Conservation (phyloP, 2,888 invertebrate genomes). For the Folsomia manolachei region DNA sequence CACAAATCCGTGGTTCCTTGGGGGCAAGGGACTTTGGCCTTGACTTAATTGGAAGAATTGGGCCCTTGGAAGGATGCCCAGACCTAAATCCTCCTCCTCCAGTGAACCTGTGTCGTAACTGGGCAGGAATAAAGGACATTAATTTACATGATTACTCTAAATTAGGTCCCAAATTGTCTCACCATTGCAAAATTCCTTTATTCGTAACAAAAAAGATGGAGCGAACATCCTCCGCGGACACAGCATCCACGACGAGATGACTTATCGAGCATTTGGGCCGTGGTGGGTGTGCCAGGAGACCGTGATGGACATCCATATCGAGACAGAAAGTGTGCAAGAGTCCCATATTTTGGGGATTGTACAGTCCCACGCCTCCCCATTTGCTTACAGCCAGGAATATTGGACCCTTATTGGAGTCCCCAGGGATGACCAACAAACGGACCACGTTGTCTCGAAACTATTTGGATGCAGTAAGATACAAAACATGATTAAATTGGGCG, state of each 20-base stretch:
- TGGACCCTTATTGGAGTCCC: background rate
- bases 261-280: slow-evolving; percentile 42
- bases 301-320: background rate
- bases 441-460: background rate
- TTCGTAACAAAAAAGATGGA: slow-evolving; percentile 41
- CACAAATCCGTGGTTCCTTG: slow-evolving; percentile 42
- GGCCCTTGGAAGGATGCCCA: slow-evolving; percentile 43
- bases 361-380: background rate
- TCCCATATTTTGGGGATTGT: background rate
- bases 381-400: background rate
- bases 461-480: too few species aligned
- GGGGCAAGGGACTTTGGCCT: slow-evolving; percentile 25
- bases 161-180: background rate
- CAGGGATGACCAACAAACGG: background rate
- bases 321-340: background rate
- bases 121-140: background rate
- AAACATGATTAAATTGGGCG: too few species aligned
- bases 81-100: slow-evolving; percentile 34
- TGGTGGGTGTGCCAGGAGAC: background rate
- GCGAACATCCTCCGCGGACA: slow-evolving; percentile 32
- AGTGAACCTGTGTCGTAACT: slow-evolving; percentile 13
- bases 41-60: slow-evolving; percentile 32
- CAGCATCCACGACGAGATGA: slow-evolving; percentile 45
- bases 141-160: background rate
- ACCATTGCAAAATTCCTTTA: slow-evolving; percentile 45